Evolutionary conservation across 37 sponge, comb jelly and placozoan species (phyloP), one percentile per base, ranked within the genome.

Genomic region (Axinella damicornis): DNA sequence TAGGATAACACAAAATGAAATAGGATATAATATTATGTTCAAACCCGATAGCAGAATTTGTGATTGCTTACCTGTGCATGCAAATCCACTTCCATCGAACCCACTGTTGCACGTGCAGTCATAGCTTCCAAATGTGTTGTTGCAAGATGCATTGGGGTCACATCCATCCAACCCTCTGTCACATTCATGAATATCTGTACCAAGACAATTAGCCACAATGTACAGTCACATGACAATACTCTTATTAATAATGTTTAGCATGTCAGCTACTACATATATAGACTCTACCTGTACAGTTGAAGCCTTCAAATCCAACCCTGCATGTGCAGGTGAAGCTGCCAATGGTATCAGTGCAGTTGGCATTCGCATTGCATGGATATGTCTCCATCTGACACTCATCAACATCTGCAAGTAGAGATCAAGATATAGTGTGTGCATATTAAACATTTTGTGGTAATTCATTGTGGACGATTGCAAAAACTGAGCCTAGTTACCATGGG

Each of bases 81-180:
- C 11, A 46, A 46, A 40, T 16, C 38, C 67, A 38, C 31, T 12
- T 36, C 79, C 63, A n/a, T 11, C 63, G 58, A 63, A 88, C 17
- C 89, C 89, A 35, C 57, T 28, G 27, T 69, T 37, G 39, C 89
- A 88, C 13, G 77, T 27, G 66, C 89, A 88, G 22, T 32, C 4
- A 69, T 69, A 25, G 22, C 69, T 69, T 34, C 27, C 28, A 46
- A 46, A 12, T 46, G 46, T 46, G 9, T 46, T 46, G 9, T 4
- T 46, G 46, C 46, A 46, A 46, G 46, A 12, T 46, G 46, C 46
- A 46, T 46, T 46, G 4, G 46, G 9, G 46, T 46, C 46, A 9
- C 46, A 46, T 4, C 9, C 46, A 46, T 46, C 46, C 46, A 46
- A 46, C 4, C 46, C 46, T 46, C n/a, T 61, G 5, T 61, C 62